Evolutionary conservation across 2,888 invertebrate species (phyloP).

Genomic region (Chymomyza caudatula): DNA sequence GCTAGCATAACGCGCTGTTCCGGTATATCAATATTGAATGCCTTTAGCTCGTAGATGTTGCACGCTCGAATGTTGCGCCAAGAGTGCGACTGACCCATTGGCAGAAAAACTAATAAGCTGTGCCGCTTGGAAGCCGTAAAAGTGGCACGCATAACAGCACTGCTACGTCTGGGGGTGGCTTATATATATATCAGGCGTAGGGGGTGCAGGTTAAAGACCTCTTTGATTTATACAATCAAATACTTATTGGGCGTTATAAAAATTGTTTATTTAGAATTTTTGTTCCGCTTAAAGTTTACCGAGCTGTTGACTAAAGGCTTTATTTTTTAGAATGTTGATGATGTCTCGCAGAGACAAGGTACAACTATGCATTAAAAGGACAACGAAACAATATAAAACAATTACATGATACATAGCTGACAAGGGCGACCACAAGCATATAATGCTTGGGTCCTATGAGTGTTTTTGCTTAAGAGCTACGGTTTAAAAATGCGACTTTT

Average conservation of each 20-base stretch:
- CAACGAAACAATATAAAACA: conserved; percentile 2
- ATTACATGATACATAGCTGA: conserved; percentile 2
- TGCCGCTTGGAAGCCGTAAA: conserved; percentile 34
- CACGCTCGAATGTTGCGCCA: conserved; percentile 49
- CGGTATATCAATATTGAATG: conserved; percentile 13
- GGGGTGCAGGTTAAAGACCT: conserved; percentile 39
- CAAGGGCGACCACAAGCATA: not conserved
- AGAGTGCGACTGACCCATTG: conserved; percentile 55
- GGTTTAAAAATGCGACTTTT: conserved; percentile 47
- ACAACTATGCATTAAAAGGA: conserved; percentile 26
- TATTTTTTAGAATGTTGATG: conserved; percentile 18
- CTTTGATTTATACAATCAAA: conserved; percentile 12
- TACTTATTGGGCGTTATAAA: conserved; percentile 40
- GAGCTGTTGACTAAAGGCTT: not conserved
- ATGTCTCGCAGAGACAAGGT: conserved; percentile 60
- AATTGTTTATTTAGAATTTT: conserved; percentile 47
- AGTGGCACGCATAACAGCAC: conserved; percentile 43
- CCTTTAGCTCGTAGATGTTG: conserved; percentile 44
- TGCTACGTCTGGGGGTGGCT: not conserved
- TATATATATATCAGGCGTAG: not conserved
- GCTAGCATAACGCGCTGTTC: conserved; percentile 39
- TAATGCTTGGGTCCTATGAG: not conserved
- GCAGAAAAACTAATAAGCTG: conserved; percentile 69
- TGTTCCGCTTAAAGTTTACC: not conserved
- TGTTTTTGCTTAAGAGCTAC: conserved; percentile 9